These are phyloP conservation scores for Lytechinus variegatus DNA, from an alignment of 35 echinoderm and acorn worm genomes.

Conservation along the genomic window DNA sequence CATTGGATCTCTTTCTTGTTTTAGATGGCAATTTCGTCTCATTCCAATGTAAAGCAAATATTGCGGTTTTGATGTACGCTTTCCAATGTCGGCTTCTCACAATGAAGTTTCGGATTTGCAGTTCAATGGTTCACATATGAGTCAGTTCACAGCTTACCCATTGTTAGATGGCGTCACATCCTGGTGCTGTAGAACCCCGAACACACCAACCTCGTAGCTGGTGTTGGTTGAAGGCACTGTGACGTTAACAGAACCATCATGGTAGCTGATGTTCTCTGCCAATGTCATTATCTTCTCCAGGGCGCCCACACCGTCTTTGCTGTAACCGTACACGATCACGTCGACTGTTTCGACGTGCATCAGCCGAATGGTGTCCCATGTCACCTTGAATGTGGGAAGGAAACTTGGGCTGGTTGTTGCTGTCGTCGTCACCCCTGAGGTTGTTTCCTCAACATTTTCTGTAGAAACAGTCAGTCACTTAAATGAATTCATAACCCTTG, in stretches of 20 bases:
- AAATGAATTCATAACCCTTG: no score
- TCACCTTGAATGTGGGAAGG: background rate
- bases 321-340: slow-evolving; percentile 16
- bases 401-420: background rate
- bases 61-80: no score
- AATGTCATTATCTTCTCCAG: background rate
- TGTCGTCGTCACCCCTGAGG: background rate
- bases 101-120: background rate
- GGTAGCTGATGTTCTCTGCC: slow-evolving; percentile 2
- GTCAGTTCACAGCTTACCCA: background rate
- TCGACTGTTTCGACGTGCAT: background rate
- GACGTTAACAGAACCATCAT: background rate
- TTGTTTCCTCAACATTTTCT: background rate
- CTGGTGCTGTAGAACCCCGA: background rate
- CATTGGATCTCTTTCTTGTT: no score
- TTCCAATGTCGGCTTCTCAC: background rate
- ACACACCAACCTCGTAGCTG: background rate
- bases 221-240: no score
- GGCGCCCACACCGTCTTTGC: background rate
- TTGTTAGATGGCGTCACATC: background rate
- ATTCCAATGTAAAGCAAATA: no score
- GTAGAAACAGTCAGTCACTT: background rate
- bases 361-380: slow-evolving; percentile 11
- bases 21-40: no score
- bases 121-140: background rate